Conservation (phyloP, 2,888 invertebrate genomes). For the Andrena trimmerana region DNA sequence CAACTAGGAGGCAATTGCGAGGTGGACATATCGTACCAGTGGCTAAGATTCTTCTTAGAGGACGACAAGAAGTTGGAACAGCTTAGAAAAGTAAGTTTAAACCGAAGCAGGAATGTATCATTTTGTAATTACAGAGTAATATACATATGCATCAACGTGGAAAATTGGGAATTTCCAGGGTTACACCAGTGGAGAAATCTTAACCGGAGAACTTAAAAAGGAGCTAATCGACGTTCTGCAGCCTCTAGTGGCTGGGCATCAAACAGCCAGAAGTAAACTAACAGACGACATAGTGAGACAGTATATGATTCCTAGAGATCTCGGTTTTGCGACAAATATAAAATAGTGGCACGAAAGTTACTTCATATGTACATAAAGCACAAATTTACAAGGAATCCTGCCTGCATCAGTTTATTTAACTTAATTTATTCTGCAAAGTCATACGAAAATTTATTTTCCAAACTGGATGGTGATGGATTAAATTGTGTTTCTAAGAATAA, state of each 20-base stretch:
- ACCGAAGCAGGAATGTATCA: too few relatives aligned
- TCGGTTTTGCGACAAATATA: conserved; percentile 86
- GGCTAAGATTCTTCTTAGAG: conserved; percentile 97
- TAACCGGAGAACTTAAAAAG: conserved; percentile 98
- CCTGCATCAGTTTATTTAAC: conserved; percentile 54
- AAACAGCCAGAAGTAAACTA: conserved; percentile 91
- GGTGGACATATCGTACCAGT: conserved; percentile 97
- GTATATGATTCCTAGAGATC: conserved; percentile 94
- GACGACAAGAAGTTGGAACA: conserved; percentile 94
- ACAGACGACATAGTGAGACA: conserved; percentile 94
- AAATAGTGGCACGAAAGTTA: conserved; percentile 47
- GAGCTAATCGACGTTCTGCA: conserved; percentile 93
- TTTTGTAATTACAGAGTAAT: too few relatives aligned
- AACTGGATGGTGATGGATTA: conserved; percentile 38
- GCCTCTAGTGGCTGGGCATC: conserved; percentile 93
- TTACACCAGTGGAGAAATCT: conserved; percentile 94
- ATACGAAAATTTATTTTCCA: conserved; percentile 36
- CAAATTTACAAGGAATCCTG: conserved; percentile 14
- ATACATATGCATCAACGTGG: not conserved
- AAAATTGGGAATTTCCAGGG: conserved; percentile 85
- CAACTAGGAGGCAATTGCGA: conserved; percentile 97
- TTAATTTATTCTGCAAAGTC: conserved; percentile 62
- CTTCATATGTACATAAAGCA: conserved; percentile 31
- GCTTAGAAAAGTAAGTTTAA: conserved; percentile 87
- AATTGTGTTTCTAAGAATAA: conserved; percentile 53